Evolutionary conservation across 1,140 invertebrate genomes (phyloP), one percentile per base, ranked within the genome.

Genomic region (Phthorimaea operculella): DNA sequence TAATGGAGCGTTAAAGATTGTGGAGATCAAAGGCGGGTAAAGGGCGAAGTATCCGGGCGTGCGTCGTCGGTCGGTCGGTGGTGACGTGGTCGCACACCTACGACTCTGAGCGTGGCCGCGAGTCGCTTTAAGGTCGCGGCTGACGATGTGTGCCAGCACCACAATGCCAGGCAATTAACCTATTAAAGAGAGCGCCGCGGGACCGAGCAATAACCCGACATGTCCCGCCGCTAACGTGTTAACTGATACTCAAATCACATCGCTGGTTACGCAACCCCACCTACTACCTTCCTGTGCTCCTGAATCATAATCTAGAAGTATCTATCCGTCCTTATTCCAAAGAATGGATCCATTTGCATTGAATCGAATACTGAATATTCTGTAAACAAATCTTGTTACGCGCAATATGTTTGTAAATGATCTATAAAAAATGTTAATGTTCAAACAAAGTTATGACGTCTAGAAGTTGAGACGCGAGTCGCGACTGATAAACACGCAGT

Each of bases 161-260:
- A 84, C 78, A 76, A 82, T 82, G 79, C 76, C 74, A 79, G 74
- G 57, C 75, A 74, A 81, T 84, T 83, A 84, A 78, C 75, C 76
- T 79, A 83, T 81, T 79, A 80, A 79, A 79, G 74, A 73, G 70
- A 73, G 60, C 63, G 55, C 63, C 58, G 58, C 63, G 64, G 72
- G 68, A 59, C 68, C 60, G 57, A 74, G 70, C 71, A 79, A 78
- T 72, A 78, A 76, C 69, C 67, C 63, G 61, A 59, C 58, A 58
- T 64, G 54, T 70, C 62, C 61, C 57, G 53, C 60, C 55, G 62
- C 62, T 61, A 68, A 65, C 63, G 54, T 61, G 65, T 70, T 68
- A 73, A 65, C 54, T 47, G 63, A 70, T 61, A 70, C 60, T 56
- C 57, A 28, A 47, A 59, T 56, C 57, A 28, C 36, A 59, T 51